Evolutionary conservation across 2,888 invertebrate genomes (phyloP).

Genomic region (Lycophotia porphyrea): DNA sequence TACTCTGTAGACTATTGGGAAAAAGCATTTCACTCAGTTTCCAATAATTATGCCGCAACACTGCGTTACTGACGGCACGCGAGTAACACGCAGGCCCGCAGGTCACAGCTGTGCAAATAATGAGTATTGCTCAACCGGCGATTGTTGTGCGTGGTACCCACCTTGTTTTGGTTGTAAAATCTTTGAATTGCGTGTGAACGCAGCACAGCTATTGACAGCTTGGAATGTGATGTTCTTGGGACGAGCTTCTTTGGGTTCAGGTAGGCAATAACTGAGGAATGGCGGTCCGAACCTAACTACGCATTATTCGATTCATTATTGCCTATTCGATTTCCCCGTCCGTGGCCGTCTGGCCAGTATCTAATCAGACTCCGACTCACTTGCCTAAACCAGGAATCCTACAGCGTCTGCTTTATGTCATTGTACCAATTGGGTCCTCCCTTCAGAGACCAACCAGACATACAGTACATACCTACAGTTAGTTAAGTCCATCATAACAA

Average conservation of each 20-base stretch:
- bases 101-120: constrained; percentile 69
- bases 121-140: constrained; percentile 62
- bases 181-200: constrained; percentile 55
- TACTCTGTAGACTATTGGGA: neutral
- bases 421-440: neutral
- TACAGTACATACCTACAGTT: neutral
- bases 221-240: constrained; percentile 17
- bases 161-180: constrained; percentile 63
- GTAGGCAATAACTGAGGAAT: neutral
- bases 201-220: constrained; percentile 28
- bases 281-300: neutral
- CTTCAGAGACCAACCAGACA: neutral
- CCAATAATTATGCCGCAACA: constrained; percentile 16
- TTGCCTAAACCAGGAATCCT: neutral
- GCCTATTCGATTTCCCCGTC: neutral
- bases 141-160: constrained; percentile 66
- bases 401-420: neutral
- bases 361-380: neutral
- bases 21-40: neutral
- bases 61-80: constrained; percentile 18
- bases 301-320: neutral
- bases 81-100: constrained; percentile 13
- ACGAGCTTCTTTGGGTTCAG: constrained; percentile 3
- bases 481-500: constrained; percentile 1
- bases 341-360: neutral